Base-by-base conservation (phyloP, 2,888 invertebrate species). In the Mythimna vitellina region DNA sequence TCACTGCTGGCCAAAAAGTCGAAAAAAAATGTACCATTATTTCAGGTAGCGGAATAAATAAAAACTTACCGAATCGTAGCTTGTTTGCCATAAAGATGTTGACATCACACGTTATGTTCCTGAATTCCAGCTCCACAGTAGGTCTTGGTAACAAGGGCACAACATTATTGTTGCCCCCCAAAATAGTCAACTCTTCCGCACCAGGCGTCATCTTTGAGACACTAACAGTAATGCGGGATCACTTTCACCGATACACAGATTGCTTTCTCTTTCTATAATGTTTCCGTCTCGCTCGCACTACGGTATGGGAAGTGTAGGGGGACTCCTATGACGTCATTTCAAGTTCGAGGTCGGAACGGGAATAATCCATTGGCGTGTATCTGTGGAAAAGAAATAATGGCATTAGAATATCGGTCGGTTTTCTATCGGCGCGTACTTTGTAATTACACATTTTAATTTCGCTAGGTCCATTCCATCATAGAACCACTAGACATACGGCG, bases 61-160 rank as follows among this genome's bases (percentile, higher is more conserved):
- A 22, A 22, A 29, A 96, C 97, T 96, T 88, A 98, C 98, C 97
- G 82, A 97, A 94, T 79, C 95, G 93, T n/a, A 97, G 90, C 83
- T 96, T 97, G 54, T 93, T 93, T 58, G 97, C 84, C 42, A 94
- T 96, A 92, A 97, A 97, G 61, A 95, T 94, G 80, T 96, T 96
- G 49, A 98, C 96, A 8, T 96, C 92, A 87, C 97, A 98, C 1
- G 96, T 96, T 49, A 98, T 96, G 87, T 98, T 96, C 71, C 96
- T 96, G 89, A 98, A 98, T 79, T 97, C 96, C 70, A 98, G 92
- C 82, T 98, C 96, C 71, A 98, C 96, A 17, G 97, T 97, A 58
- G 97, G 96, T 80, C 98, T 96, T 0, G 95, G 93, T 25, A 94
- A 67, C n/a, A 95, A 78, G 20, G 95, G 93, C n/a, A 92, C 87